phyloP scores from a whole-genome alignment of 1,140 invertebrate genomes.

The Apis dorsata region DNA sequence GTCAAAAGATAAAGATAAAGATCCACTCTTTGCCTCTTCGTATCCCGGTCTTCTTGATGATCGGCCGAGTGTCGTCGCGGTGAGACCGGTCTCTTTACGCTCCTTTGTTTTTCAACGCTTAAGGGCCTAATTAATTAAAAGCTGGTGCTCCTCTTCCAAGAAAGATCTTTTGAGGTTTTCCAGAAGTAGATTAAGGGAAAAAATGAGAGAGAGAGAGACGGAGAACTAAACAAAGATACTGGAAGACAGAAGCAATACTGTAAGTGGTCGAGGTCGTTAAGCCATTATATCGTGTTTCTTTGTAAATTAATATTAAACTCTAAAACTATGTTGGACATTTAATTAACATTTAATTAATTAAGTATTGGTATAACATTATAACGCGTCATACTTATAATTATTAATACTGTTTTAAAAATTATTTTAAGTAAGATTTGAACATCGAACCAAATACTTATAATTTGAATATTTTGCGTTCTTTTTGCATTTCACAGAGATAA shows the following conservation, averaged over 20 bases:
- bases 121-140: slow-evolving; percentile 19
- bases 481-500: too few species aligned
- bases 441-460: too few species aligned
- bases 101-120: neutral
- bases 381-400: too few species aligned
- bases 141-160: neutral
- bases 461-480: too few species aligned
- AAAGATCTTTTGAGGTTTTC: neutral
- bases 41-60: neutral
- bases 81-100: neutral
- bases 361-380: neutral
- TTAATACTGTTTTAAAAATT: too few species aligned
- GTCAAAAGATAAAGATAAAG: slow-evolving; percentile 13
- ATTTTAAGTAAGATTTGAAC: too few species aligned
- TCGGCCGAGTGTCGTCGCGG: neutral
- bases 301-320: neutral
- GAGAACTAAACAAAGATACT: neutral
- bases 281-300: neutral
- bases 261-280: neutral
- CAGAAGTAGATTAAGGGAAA: neutral
- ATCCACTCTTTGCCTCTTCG: neutral
- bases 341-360: neutral
- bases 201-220: neutral
- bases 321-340: neutral
- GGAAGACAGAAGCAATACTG: neutral